Percentiles rank a stretch among this genome's conserved stretches.
Evolutionary conservation across 2,888 invertebrate species (phyloP).

Genomic region (Andrena camellia): DNA sequence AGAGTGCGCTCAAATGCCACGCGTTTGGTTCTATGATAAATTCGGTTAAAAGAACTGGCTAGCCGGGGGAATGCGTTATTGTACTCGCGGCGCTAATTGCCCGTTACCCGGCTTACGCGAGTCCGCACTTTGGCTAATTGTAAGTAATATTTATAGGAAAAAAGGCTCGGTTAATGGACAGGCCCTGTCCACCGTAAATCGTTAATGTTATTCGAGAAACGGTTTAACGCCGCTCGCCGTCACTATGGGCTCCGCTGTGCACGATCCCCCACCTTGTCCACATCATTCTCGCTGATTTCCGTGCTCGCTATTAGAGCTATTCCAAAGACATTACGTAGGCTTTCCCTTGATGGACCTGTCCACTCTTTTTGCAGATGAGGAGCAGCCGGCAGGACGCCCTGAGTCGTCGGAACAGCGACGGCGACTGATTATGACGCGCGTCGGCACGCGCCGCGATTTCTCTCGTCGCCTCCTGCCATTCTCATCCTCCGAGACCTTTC

Average conservation of each 20-base stretch:
- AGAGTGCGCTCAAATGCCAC: not conserved
- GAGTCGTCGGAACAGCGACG: constrained; percentile 79
- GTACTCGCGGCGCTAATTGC: constrained; percentile 6
- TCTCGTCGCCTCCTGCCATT: constrained; percentile 79
- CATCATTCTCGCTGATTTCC: no score
- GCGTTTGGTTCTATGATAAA: not conserved
- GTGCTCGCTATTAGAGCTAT: no score
- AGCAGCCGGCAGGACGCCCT: constrained; percentile 70
- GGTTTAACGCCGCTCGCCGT: not conserved
- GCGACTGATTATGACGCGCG: constrained; percentile 83
- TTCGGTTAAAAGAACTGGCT: constrained; percentile 21
- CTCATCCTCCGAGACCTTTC: constrained; percentile 70
- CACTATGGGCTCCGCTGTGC: not conserved
- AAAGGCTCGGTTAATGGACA: constrained; percentile 12
- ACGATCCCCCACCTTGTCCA: no score
- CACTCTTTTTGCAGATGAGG: constrained; percentile 71
- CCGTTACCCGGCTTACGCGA: not conserved
- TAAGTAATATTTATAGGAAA: not conserved
- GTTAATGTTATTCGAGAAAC: not conserved
- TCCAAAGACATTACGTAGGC: no score
- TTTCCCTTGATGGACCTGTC: no score
- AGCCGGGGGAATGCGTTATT: not conserved
- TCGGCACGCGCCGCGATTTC: constrained; percentile 76
- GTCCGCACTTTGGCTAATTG: not conserved
- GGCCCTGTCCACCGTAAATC: not conserved